phyloP scores from a whole-genome alignment of 2,113 vertebrate genomes.

The Tichodroma muraria region DNA sequence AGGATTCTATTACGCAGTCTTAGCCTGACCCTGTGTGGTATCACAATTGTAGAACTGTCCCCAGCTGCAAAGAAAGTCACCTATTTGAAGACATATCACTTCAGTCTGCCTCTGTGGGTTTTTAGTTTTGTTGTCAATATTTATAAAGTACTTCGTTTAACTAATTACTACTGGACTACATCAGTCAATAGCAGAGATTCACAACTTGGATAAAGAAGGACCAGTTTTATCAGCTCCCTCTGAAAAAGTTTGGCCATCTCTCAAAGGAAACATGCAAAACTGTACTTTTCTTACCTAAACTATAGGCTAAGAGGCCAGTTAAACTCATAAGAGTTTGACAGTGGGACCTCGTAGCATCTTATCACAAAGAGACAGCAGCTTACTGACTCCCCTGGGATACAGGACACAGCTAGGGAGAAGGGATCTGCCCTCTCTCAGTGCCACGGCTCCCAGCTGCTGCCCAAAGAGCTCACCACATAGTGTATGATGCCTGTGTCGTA shows the following conservation, averaged over 20 bases:
- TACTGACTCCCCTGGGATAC: background rate
- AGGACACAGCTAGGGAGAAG: background rate
- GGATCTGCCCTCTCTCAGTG: background rate
- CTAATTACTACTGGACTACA: background rate
- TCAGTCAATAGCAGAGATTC: background rate
- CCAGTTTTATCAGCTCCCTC: background rate
- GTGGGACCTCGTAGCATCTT: no score
- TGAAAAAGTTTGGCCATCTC: background rate
- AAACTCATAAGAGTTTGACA: background rate
- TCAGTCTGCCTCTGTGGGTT: background rate
- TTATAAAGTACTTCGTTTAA: background rate
- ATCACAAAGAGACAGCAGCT: background rate
- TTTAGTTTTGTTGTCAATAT: background rate
- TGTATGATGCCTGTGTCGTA: background rate
- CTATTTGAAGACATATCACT: background rate
- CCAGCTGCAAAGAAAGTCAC: background rate
- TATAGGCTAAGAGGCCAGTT: background rate
- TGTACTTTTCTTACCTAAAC: background rate
- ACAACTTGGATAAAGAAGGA: background rate
- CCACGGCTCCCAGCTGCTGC: background rate
- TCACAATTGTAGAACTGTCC: background rate
- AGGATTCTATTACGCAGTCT: background rate
- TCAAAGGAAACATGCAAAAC: background rate
- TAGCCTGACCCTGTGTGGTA: fast-evolving
- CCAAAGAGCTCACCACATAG: background rate